Evolutionary conservation across 2,113 vertebrate genomes (phyloP), one percentile per base, ranked within the genome.

Genomic region (Colistium nudipinnis): DNA sequence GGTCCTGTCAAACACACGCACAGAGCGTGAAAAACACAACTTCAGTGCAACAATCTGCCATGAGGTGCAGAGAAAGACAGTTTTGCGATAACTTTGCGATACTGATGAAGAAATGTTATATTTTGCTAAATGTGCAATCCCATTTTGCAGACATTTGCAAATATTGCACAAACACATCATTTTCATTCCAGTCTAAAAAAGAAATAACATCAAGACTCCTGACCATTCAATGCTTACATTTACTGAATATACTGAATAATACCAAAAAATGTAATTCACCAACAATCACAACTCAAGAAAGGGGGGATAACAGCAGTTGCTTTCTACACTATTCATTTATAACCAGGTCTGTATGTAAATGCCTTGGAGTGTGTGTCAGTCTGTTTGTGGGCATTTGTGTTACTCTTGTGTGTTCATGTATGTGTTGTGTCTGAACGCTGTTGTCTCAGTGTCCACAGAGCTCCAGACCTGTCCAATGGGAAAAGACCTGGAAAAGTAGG

Each of bases 401-500:
- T 16, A 1, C 20, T 24, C 20, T 20, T 30, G 27, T 57, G 44
- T 51, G 59, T 59, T n/a, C 0, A 22, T 24, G 30, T 53, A 30
- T 53, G 38, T 65, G 30, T 70, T 35, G 47, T 60, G 45, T 75
- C 22, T 72, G 52, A 77, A 64, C 30, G 36, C 62, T 81, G 67
- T 45, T 70, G 67, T 77, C 72, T 78, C 33, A 67, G 53, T 80
- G 83, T 81, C 84, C 69, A 72, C 60, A 84, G 44, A 69, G 62
- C 60, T 70, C 45, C 61, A 77, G 83, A 76, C 51, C 24, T 24
- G 54, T 86, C 86, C 82, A 64, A 60, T 80, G 84, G 84, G 88
- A 88, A 81, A 70, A 70, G 75, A 89, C 74, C 70, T 48, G 20
- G 51, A 20, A 89, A 90, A 88, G 78, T 90, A 83, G 88, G 84